Base-by-base conservation (phyloP, 2,113 vertebrate genomes). In the Mesoclemmys tuberculata region DNA sequence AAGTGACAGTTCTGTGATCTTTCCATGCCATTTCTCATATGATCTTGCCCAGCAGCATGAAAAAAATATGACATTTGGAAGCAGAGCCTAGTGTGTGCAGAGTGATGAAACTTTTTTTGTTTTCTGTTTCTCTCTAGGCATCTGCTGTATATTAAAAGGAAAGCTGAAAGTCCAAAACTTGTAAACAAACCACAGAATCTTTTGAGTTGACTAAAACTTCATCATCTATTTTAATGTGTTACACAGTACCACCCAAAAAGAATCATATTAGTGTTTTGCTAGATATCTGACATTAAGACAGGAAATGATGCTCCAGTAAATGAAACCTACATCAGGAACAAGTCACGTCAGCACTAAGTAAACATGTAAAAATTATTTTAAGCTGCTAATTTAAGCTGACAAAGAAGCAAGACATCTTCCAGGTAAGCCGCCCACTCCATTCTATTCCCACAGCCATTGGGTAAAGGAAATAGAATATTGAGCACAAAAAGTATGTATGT, bases 1-100 rank as follows among this genome's bases (percentile, higher is more conserved):
- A 90, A 96, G 52, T 96, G 95, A 97, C 80, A 92, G 87, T 94
- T 93, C 81, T 88, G 77, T 97, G 97, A 96, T 93, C 97, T 97
- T 97, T 97, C 84, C 38, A 10, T 96, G 89, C 96, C 94, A 92
- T 97, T 98, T 98, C 90, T 96, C 81, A 52, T 91, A 83, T 38
- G 82, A 94, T 95, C 89, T 88, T 94, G 88, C 56, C 87, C 93
- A 90, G 41, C 46, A 96, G 90, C 87, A 87, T 92, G 91, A 95
- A 90, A 21, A 52, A 51, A 96, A 97, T 96, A 87, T 94, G 94
- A 96, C 95, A 95, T 85, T 94, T 96, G 81, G 93, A 90, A 96
- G 7, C 5, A 92, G 88, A 94, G 83, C 46, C 68, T 55, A 85
- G 14, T 41, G 26, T 2, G 21, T 56, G 58, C 87, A 91, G 89